Base-by-base conservation (phyloP, 2,113 vertebrate genomes). In the Xenopus laevis region DNA sequence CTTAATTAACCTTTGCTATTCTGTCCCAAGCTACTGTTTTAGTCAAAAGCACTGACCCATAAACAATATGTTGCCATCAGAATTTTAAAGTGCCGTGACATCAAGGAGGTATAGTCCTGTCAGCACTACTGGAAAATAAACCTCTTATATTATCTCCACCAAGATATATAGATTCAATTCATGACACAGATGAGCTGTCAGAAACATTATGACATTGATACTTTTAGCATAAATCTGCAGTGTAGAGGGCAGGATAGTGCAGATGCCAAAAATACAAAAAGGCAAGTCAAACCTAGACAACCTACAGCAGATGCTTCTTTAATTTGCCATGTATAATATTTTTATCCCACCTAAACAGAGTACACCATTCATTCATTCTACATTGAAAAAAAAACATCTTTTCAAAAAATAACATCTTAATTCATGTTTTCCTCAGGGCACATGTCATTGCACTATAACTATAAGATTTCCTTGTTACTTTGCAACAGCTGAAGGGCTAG, bases 1-100 rank as follows among this genome's bases (percentile, higher is more conserved):
- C 91, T 93, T 92, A 95, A 98, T 97, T 98, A 98, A 98, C 96
- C 96, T 98, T 95, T 96, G 94, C 93, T 93, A 96, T 96, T 95
- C 90, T 92, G 89, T 94, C 88, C 90, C 82, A 91, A 88, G 85
- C 88, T 85, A 87, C 84, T 82, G 83, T 88, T 91, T 87, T 87
- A 94, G 90, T 93, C 88, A 85, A 91, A 95, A 83, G 92, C 89
- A 90, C 85, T 95, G 96, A 98, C 94, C 96, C 94, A 88, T 87
- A 89, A 92, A 93, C 90, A 90, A 87, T 92, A 93, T 91, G 95
- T 95, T 92, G 89, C 96, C 90, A 93, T 89, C 91, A 91, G 87
- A 91, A 89, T 86, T 87, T 87, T 81, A 82, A 68, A 88, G 68
- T 69, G 84, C 79, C 3, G 81, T 80, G 85, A 91, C 90, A 89